phyloP scores from a whole-genome alignment of 1,140 invertebrate species.

The Cyclargus thomasi region DNA sequence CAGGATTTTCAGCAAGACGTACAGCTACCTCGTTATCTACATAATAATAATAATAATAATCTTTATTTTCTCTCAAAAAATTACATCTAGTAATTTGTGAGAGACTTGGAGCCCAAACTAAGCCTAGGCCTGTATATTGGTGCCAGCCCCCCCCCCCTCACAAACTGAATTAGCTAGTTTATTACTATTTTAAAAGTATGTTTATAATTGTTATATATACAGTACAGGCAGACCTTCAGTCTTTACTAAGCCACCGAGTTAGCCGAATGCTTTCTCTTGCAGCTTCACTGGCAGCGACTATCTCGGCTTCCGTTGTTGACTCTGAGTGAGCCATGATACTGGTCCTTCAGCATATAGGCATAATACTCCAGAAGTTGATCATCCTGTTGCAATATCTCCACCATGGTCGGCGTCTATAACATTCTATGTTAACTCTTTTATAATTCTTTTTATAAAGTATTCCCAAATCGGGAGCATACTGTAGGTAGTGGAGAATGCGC shows the following conservation, averaged over 20 bases:
- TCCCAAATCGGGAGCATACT: not conserved
- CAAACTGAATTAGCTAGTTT: too few relatives aligned
- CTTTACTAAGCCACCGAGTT: constrained; percentile 15
- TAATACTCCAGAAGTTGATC: not conserved
- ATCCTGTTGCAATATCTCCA: not conserved
- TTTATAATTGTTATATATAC: too few relatives aligned
- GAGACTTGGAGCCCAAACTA: too few relatives aligned
- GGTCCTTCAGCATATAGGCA: constrained; percentile 1
- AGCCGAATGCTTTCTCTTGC: constrained; percentile 58
- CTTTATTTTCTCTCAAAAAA: too few relatives aligned
- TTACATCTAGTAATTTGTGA: too few relatives aligned
- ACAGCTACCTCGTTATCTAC: constrained; percentile 35
- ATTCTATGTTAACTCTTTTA: not conserved
- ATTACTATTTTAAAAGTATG: too few relatives aligned
- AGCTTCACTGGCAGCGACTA: constrained; percentile 57
- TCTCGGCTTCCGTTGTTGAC: constrained; percentile 55
- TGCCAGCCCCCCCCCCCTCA: too few relatives aligned
- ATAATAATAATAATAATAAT: too few relatives aligned
- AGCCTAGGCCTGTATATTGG: too few relatives aligned
- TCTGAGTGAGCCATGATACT: constrained; percentile 30
- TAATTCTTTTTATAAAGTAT: constrained; percentile 4
- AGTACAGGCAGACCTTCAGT: constrained; percentile 22
- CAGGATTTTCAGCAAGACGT: constrained; percentile 27
- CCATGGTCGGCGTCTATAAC: not conserved
- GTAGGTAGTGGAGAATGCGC: not conserved